These are phyloP conservation scores for Dryocosmus kuriphilus DNA, from an alignment of 2,888 invertebrate species.

Conservation along the genomic window DNA sequence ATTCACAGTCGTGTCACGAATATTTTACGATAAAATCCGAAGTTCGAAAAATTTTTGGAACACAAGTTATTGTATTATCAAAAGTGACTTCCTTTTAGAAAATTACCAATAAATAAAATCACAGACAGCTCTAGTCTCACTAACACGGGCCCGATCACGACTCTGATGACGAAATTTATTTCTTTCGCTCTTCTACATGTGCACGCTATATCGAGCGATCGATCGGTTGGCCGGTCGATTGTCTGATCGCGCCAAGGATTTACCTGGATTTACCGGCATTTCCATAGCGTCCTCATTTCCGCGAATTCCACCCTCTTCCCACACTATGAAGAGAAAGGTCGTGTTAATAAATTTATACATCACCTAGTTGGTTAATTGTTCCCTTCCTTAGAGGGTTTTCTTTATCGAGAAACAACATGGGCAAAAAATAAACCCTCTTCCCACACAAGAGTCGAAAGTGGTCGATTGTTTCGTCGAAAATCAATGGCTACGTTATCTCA, in stretches of 20 bases:
- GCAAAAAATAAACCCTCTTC: slow-evolving; percentile 20
- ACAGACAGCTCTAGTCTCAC: neutral
- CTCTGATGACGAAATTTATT: slow-evolving; percentile 61
- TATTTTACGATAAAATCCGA: no score
- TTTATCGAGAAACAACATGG: slow-evolving; percentile 5
- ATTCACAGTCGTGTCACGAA: no score
- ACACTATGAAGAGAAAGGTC: slow-evolving; percentile 44
- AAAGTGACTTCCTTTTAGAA: neutral
- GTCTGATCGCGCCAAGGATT: slow-evolving; percentile 46
- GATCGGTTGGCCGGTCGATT: slow-evolving; percentile 40
- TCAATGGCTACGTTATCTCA: neutral
- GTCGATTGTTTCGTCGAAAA: slow-evolving; percentile 23
- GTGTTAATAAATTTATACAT: slow-evolving; percentile 43
- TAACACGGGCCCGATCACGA: slow-evolving; percentile 51
- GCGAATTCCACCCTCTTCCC: slow-evolving; percentile 42
- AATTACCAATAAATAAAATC: neutral
- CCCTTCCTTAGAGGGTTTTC: slow-evolving; percentile 9
- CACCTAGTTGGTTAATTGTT: slow-evolving; percentile 29
- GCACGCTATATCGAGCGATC: slow-evolving; percentile 13
- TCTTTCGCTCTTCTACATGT: slow-evolving; percentile 45
- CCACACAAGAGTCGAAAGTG: slow-evolving; percentile 6
- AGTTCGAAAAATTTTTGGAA: no score
- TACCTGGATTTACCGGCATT: slow-evolving; percentile 37
- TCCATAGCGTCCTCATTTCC: slow-evolving; percentile 19
- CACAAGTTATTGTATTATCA: no score